Evolutionary conservation across 1,140 invertebrate species (phyloP).

Genomic region (Sitobion miscanthi): DNA sequence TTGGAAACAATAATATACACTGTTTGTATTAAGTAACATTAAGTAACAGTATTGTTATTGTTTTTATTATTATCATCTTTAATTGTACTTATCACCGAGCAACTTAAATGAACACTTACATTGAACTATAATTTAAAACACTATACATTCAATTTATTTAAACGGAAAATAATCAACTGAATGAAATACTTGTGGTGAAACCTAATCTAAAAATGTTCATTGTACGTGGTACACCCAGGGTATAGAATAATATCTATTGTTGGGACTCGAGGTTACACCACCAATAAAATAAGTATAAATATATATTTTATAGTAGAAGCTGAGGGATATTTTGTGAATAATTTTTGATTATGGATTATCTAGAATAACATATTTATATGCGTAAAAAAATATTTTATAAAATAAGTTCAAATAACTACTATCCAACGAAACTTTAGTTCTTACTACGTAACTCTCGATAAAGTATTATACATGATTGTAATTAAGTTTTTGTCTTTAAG

Average conservation of each 20-base stretch:
- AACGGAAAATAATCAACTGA: background rate
- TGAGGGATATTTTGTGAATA: background rate
- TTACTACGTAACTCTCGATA: background rate
- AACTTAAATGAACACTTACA: background rate
- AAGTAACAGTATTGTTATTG: background rate
- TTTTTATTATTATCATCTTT: background rate
- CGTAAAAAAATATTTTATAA: background rate
- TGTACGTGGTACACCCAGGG: too few relatives aligned
- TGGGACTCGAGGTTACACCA: background rate
- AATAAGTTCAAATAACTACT: too few relatives aligned
- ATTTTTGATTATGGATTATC: too few relatives aligned
- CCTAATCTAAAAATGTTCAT: background rate
- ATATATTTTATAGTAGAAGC: background rate
- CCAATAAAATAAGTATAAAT: background rate
- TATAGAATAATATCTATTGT: background rate
- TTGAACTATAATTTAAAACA: background rate
- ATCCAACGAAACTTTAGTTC: background rate
- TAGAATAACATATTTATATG: background rate
- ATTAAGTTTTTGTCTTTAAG: background rate
- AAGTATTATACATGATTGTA: background rate
- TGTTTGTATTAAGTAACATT: background rate
- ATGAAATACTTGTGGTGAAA: background rate
- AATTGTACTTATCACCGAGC: background rate
- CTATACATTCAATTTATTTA: background rate
- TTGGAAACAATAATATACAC: background rate